Percentiles rank a stretch among this genome's conserved stretches.
Evolutionary conservation across 2,888 invertebrate genomes (phyloP).

Genomic region (Dryomyza anilis): DNA sequence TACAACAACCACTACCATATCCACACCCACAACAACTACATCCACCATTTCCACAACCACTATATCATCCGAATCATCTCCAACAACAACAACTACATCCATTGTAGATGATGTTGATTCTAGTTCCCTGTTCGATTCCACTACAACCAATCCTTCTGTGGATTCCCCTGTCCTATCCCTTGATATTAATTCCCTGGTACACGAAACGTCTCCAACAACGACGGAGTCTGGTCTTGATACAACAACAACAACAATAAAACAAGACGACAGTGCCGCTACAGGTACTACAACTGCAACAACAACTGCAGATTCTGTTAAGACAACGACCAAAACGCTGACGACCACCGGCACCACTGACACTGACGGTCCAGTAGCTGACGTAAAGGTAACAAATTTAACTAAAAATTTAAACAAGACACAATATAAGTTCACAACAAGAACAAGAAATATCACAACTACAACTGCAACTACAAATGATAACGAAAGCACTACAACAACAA

Average conservation of each 20-base stretch:
- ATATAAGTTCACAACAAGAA: conserved; percentile 42
- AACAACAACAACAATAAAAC: conserved; percentile 24
- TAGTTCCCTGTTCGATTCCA: conserved; percentile 30
- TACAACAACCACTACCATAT: conserved; percentile 36
- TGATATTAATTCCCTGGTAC: conserved; percentile 38
- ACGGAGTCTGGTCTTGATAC: conserved; percentile 45
- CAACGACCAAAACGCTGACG: conserved; percentile 36
- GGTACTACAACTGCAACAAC: conserved; percentile 32
- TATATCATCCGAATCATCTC: conserved; percentile 29
- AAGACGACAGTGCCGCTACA: background rate
- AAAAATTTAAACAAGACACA: conserved; percentile 39
- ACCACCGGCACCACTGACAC: conserved; percentile 35
- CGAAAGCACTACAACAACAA: conserved; percentile 31
- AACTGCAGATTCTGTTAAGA: conserved; percentile 29
- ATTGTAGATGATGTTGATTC: conserved; percentile 25
- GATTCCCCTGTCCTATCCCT: conserved; percentile 35
- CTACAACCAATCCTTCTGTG: conserved; percentile 36
- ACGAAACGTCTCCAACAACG: conserved; percentile 34
- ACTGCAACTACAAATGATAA: conserved; percentile 38
- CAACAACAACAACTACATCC: conserved; percentile 28
- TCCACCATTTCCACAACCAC: conserved; percentile 41
- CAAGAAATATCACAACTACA: conserved; percentile 37
- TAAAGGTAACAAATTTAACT: conserved; percentile 47
- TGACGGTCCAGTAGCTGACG: conserved; percentile 34
- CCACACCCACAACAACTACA: conserved; percentile 40